A percentile compares a stretch with the other conserved stretches of the same genome.
phyloP scores from a whole-genome alignment of 2,888 invertebrate species.

The Drosophila ezoana region DNA sequence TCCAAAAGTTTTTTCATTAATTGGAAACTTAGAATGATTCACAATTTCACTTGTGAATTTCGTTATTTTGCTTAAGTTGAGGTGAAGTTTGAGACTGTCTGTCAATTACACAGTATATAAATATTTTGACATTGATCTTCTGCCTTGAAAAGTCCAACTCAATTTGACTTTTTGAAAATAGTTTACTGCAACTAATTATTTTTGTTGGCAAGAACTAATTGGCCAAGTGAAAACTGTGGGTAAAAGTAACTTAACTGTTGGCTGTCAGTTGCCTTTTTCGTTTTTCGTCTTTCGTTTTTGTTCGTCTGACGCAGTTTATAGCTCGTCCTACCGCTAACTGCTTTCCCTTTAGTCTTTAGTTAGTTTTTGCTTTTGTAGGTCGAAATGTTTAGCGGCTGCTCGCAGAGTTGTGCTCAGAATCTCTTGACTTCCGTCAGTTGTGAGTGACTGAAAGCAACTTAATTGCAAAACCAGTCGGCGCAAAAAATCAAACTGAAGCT shows the following conservation, averaged over 20 bases:
- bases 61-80: neutral
- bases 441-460: slow-evolving; percentile 38
- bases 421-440: slow-evolving; percentile 54
- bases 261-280: slow-evolving; percentile 3
- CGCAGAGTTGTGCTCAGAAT: slow-evolving; percentile 48
- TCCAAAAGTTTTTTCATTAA: no score
- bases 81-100: neutral
- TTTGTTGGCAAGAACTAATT: neutral
- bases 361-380: slow-evolving; percentile 60
- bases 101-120: no score
- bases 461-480: slow-evolving; percentile 59
- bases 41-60: neutral
- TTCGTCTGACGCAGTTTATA: neutral
- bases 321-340: slow-evolving; percentile 19
- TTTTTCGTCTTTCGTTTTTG: neutral
- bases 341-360: slow-evolving; percentile 56
- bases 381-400: slow-evolving; percentile 66
- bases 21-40: no score
- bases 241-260: neutral
- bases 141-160: no score
- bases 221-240: neutral
- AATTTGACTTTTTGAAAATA: neutral
- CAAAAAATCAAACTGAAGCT: slow-evolving; percentile 26
- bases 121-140: no score
- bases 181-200: neutral